Evolutionary conservation across 2,797 vertebrate species (phyloP), one percentile per base, ranked within the genome.

Genomic region (Galagoides demidoff): DNA sequence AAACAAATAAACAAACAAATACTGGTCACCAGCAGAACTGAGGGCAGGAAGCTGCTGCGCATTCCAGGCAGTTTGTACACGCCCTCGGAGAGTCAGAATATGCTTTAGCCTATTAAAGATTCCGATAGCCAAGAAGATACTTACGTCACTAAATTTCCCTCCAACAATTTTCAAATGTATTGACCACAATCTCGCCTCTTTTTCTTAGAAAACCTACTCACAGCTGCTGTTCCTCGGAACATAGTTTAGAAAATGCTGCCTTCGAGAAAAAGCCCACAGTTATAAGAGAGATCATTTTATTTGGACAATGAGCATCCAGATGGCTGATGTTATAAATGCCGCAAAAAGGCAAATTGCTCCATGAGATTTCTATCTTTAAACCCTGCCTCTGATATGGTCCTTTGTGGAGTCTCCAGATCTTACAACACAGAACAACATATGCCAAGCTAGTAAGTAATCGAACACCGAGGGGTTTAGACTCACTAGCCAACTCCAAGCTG

Each of bases 311-410:
- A 92, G 94, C 94, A 84, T 9, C 82, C 88, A 70, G 23, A 25
- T 86, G 95, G 39, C 1, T 78, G 79, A 95, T 97, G 77, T 95
- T 95, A 63, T 90, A 86, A 77, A 82, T 29, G 43, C 1, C 34
- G n/a, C 63, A 78, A 93, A 97, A 95, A 61, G 37, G 78, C 16
- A 59, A 96, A 85, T 95, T 63, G 27, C 37, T 94, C 19, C 73
- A 17, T 37, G 79, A 43, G 31, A 55, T 96, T 97, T 93, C 84
- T 93, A 45, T 87, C 94, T 98, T 98, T 97, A 89, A 91, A 34
- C 79, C 57, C 27, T 95, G 92, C 23, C 31, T 92, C 92, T 78
- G 95, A 61, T 90, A 81, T 2, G 90, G 7, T 95, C 49, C 79
- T 96, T 89, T 52, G 27, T 63, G 39, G 93, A 89, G 77, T 90